Evolutionary conservation across 2,797 vertebrate genomes (phyloP), one percentile per base, ranked within the genome.

Genomic region (Lophotriccus pileatus): DNA sequence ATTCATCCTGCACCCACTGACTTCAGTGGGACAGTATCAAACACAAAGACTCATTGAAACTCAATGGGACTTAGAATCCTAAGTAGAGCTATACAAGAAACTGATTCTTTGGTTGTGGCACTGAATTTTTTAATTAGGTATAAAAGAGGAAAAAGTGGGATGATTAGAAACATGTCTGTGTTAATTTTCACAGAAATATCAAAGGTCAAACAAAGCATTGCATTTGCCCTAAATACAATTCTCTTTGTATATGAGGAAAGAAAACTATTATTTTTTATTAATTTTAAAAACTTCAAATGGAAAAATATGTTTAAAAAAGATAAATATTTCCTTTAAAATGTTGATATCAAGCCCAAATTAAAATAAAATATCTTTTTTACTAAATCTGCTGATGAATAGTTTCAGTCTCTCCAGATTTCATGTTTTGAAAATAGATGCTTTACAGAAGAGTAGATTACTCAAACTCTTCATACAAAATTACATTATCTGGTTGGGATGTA

Each of bases 1-100:
- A 96, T 97, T 97, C 93, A 95, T 97, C 94, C 88, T 93, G 84
- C 80, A 90, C 92, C 17, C 92, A 50, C 4, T 95, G 95, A 89
- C 89, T 96, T 85, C 86, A 95, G 59, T 74, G 53, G 89, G 78
- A 94, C 87, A 60, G 87, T 67, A 93, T 87, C 72, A 94, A 94
- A 85, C 70, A 96, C 84, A 96, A 93, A 95, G 92, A 74, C 56
- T 94, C 89, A 95, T 95, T 96, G 93, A 96, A 96, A 87, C 46
- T 90, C 90, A 70, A 5, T 32, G 46, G 86, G 68, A 90, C 75
- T 93, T 72, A 80, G 93, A 92, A 89, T 96, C 78, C 56, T 92
- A 94, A 94, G 46, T 18, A 94, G 85, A 64, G 69, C 69, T 91
- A 66, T 86, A 95, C 75, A 96, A 95, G 74, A 89, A 94, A 87